Evolutionary conservation across 2,113 vertebrate genomes (phyloP).

Genomic region (Arenaria interpres): DNA sequence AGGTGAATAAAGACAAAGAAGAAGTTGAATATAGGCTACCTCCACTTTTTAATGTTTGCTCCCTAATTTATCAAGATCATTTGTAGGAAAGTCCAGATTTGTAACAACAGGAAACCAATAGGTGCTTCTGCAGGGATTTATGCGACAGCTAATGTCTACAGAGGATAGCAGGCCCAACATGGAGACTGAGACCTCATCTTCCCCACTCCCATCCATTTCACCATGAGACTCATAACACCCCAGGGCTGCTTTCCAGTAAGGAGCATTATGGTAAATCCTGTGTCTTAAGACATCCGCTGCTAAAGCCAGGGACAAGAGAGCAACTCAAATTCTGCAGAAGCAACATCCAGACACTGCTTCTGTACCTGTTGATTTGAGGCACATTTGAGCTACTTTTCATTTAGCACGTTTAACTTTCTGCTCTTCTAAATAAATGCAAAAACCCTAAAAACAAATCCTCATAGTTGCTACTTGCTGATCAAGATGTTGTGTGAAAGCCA

Average conservation of each 20-base stretch:
- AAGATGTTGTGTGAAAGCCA: background rate
- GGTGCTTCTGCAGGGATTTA: background rate
- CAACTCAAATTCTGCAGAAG: background rate
- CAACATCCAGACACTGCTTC: background rate
- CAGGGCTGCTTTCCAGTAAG: background rate
- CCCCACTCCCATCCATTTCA: background rate
- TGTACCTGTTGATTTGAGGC: background rate
- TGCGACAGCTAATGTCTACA: background rate
- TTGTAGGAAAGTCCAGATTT: background rate
- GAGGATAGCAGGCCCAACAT: background rate
- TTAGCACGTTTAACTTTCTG: background rate
- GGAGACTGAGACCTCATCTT: background rate
- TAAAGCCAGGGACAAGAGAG: background rate
- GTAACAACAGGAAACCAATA: background rate
- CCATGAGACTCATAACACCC: background rate
- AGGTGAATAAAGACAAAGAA: background rate
- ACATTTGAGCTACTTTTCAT: accelerated
- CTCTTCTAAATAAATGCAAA: background rate
- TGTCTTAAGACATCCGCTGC: background rate
- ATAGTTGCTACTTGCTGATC: background rate
- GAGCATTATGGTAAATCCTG: background rate
- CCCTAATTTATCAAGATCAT: background rate
- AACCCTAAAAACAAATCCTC: background rate
- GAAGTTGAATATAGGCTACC: background rate
- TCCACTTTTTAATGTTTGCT: background rate